Conservation (phyloP, 1,140 invertebrate species). For the Procambarus virginalis region DNA sequence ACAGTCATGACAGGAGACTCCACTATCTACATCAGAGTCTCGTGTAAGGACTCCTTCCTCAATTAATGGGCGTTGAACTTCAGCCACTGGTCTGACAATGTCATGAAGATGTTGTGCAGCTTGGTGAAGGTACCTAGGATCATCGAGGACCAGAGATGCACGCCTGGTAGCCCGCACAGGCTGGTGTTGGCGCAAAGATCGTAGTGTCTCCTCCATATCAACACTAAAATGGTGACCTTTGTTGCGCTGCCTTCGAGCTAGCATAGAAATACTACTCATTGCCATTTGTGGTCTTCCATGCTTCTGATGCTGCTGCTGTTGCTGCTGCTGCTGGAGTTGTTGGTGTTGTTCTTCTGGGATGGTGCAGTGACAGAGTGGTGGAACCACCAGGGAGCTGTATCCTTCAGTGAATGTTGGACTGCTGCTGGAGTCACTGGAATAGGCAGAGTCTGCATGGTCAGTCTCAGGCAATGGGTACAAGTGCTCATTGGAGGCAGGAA, state of each 20-base stretch:
- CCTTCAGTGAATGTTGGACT: constrained; percentile 65
- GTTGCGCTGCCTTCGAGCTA: constrained; percentile 23
- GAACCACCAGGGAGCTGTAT: constrained; percentile 53
- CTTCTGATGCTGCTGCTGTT: constrained; percentile 56
- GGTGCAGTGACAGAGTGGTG: constrained; percentile 64
- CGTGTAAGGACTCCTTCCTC: constrained; percentile 52
- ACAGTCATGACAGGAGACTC: constrained; percentile 65
- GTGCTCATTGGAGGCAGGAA: constrained; percentile 31
- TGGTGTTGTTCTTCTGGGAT: constrained; percentile 67
- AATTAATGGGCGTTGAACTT: constrained; percentile 32
- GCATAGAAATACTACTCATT: constrained; percentile 33
- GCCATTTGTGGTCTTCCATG: constrained; percentile 34
- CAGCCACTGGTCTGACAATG: constrained; percentile 35
- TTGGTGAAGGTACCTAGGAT: constrained; percentile 52
- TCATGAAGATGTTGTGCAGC: constrained; percentile 43
- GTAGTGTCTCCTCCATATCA: constrained; percentile 67
- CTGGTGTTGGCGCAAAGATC: constrained; percentile 54
- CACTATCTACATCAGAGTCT: constrained; percentile 64
- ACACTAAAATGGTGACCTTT: constrained; percentile 59
- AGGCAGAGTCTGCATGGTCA: constrained; percentile 65
- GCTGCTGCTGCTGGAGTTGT: constrained; percentile 28
- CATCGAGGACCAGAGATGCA: constrained; percentile 60
- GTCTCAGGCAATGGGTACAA: constrained; percentile 52
- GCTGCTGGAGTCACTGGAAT: constrained; percentile 66
- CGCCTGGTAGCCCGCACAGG: constrained; percentile 55